Evolutionary conservation across 2,113 vertebrate species (phyloP), one percentile per base, ranked within the genome.

Genomic region (Myanophis thanlyinensis): DNA sequence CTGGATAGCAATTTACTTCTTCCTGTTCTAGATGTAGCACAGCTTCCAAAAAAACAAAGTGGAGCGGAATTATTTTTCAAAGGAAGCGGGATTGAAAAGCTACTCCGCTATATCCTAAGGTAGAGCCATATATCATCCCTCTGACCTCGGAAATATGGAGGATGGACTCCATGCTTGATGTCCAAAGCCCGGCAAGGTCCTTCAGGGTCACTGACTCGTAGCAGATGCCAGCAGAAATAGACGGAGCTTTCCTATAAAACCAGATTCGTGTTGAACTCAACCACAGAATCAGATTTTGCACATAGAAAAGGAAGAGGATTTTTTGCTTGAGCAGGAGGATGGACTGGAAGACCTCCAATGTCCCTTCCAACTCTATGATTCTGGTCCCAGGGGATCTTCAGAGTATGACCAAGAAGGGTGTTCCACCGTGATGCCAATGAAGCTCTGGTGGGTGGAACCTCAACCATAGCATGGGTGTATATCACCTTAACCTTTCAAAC

Each of bases 81-180:
- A 98, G 98, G 98, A 98, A 98, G 97, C 98, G 97, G 97, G 97
- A 96, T 97, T 97, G 96, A 97, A 98, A 97, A 94, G 95, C 94
- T 96, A 94, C 95, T 90, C 84, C 95, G 96, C 97, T 96, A 92
- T 93, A 91, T 97, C 95, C 96, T 89, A 93, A 96, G 52, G 44
- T 96, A 92, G 90, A 95, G 97, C 96, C 96, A 97, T 97, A 97
- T 97, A 96, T 89, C 93, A 92, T 49, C 90, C 88, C 93, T 9
- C 93, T 56, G 90, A 90, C 48, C 1, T 87, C 92, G 94, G 94
- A 95, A 94, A 91, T 87, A 84, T 73, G 91, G 93, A 89, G 49
- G 95, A 59, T 89, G 22, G 52, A 92, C 93, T 89, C 0, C 52
- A 0, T 3, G 2, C 47, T 25, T 90, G 22, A 93, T 93, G 54